Percentiles rank a stretch among this genome's conserved stretches.
Conservation (phyloP, 92 coral and sea anemone genomes). For the Paragorgia papillata region DNA sequence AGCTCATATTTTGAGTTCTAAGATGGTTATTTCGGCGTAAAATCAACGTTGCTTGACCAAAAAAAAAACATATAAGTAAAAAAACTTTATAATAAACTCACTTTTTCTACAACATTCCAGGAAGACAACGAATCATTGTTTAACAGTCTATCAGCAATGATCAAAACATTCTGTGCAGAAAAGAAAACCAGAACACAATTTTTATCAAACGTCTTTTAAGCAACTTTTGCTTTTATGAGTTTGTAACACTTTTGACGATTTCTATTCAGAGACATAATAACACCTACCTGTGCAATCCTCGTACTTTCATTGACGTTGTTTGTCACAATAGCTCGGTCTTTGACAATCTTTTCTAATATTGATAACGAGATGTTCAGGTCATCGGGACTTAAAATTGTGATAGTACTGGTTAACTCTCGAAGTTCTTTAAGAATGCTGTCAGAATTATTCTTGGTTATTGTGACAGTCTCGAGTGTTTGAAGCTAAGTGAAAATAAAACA, state of each 20-base stretch:
- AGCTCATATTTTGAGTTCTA: too few species aligned
- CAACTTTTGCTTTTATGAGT: too few species aligned
- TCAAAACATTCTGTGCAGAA: background rate
- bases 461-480: background rate
- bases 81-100: background rate
- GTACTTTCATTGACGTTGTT: background rate
- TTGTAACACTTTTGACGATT: background rate
- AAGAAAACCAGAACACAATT: background rate
- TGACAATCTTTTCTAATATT: background rate
- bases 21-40: too few species aligned
- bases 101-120: constrained; percentile 10
- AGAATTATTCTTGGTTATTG: background rate
- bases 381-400: background rate
- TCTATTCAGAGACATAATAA: too few species aligned
- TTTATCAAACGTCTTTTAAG: too few species aligned
- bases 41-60: too few species aligned
- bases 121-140: background rate
- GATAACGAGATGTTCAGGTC: constrained; percentile 3
- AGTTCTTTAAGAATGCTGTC: background rate
- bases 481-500: constrained; percentile 6
- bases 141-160: constrained; percentile 13
- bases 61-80: too few species aligned
- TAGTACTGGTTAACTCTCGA: background rate
- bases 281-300: background rate
- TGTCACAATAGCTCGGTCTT: background rate